phyloP scores from a whole-genome alignment of 2,888 invertebrate genomes.

The Hemithea aestivaria region DNA sequence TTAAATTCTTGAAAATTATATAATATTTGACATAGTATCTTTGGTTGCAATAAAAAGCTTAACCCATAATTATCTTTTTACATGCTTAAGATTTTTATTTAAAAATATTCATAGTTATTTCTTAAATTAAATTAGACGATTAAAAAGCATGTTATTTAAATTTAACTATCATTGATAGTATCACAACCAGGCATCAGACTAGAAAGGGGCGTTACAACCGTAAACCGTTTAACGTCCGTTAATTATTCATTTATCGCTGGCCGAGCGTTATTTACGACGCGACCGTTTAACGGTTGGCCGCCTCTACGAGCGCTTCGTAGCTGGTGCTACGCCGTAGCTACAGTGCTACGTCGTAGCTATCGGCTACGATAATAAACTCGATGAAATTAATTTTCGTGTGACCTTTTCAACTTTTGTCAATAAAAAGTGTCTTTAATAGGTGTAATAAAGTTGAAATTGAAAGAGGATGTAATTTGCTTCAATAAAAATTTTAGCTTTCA shows the following conservation, averaged over 20 bases:
- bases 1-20: no score
- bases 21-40: no score
- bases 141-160: no score
- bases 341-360: conserved; percentile 36
- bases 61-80: no score
- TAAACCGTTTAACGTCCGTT: conserved; percentile 56
- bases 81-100: no score
- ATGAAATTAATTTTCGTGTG: conserved; percentile 29
- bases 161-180: conserved; percentile 12
- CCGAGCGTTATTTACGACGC: conserved; percentile 44
- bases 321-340: conserved; percentile 27
- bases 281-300: conserved; percentile 45
- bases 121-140: no score
- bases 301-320: conserved; percentile 38
- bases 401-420: conserved; percentile 7
- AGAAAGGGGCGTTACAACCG: conserved; percentile 24
- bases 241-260: conserved; percentile 64
- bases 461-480: no score
- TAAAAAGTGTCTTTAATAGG: conserved; percentile 2
- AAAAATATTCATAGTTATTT: no score
- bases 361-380: conserved; percentile 33
- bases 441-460: not conserved
- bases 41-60: no score
- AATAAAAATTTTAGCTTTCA: no score
- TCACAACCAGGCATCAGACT: conserved; percentile 22